Evolutionary conservation across 2,797 vertebrate species (phyloP), one percentile per base, ranked within the genome.

Genomic region (Lepilemur ruficaudatus): DNA sequence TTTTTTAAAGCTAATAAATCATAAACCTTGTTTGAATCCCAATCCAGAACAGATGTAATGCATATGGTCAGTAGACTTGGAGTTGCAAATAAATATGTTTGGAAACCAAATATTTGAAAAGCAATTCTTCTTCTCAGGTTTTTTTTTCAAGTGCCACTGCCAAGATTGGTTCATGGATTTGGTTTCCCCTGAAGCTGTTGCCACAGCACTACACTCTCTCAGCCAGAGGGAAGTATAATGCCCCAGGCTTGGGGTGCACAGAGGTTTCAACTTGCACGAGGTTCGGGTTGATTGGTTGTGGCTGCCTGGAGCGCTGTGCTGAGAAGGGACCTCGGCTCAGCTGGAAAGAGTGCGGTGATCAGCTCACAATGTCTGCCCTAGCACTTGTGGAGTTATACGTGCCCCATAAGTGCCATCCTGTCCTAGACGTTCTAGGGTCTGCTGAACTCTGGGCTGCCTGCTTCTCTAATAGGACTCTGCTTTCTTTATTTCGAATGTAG

Each of bases 61-160:
- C 97, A 97, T 96, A 96, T 97, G 97, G 97, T 86, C 96, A 97
- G 93, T 97, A 93, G 97, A 96, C 97, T 92, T 50, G 80, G 82
- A 93, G 94, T 72, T 95, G 93, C 97, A 97, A 97, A 97, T 97
- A 97, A 97, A 97, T 97, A 97, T 97, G 91, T 96, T 97, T 98
- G 93, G 95, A 97, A 94, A 97, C 88, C 95, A 98, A 97, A 98
- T 97, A 97, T 97, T 97, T 97, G 93, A 97, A 94, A 97, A 97
- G 93, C 79, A 91, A 96, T 95, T 96, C 85, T 97, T 92, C 85
- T 96, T 89, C 94, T 96, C 90, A 23, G 8, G 81, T 88, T 96
- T 63, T 82, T 92, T 90, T 81, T 91, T 86, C 50, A 65, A 87
- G 65, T 65, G 90, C 38, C 86, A 91, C 84, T 96, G 96, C 97